Conservation (phyloP, 2,113 vertebrate species). For the Ophiodon elongatus region DNA sequence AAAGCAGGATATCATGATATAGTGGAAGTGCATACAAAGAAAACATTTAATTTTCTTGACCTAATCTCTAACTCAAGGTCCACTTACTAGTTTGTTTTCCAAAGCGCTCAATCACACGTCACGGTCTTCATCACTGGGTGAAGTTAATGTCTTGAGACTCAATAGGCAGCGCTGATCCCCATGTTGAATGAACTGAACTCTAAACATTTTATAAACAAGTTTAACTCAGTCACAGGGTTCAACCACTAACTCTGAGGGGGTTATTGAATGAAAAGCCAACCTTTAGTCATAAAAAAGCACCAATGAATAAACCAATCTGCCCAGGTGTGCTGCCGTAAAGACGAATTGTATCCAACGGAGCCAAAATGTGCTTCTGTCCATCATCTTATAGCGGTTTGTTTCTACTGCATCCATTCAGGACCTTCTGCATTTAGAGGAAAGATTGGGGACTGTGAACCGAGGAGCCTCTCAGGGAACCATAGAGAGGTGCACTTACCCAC, state of each 20-base stretch:
- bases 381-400: constrained; percentile 6
- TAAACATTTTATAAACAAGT: background rate
- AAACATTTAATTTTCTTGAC: background rate
- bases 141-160: background rate
- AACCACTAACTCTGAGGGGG: background rate
- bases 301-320: background rate
- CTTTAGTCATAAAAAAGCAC: background rate
- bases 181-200: background rate
- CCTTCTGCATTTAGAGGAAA: constrained; percentile 97
- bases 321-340: background rate
- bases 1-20: background rate
- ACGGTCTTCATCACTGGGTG: background rate
- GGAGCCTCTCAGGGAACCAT: constrained; percentile 99
- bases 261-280: background rate
- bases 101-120: background rate
- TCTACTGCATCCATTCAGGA: constrained; percentile 82
- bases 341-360: background rate
- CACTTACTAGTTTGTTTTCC: background rate
- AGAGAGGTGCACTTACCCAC: constrained; percentile 99
- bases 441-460: constrained; percentile 97
- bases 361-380: background rate
- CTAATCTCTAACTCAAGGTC: background rate
- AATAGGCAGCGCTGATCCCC: background rate
- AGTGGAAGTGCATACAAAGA: background rate
- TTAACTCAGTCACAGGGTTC: background rate